Percentiles rank a stretch among this genome's conserved stretches.
Conservation (phyloP, 2,888 invertebrate genomes). For the Dicranocentrus wangi region DNA sequence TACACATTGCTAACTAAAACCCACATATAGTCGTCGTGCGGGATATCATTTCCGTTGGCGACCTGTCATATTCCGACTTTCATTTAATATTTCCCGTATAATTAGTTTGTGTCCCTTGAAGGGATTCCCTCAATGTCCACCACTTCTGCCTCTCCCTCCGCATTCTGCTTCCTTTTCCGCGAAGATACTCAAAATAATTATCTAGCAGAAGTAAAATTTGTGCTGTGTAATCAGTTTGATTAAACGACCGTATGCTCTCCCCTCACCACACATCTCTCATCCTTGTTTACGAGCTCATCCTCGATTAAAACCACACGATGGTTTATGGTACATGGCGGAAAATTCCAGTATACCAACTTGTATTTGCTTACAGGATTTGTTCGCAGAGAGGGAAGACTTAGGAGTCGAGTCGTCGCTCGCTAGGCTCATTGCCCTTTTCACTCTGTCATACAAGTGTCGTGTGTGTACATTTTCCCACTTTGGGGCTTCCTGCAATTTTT, state of each 20-base stretch:
- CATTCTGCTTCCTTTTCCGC: background rate
- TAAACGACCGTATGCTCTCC: constrained; percentile 40
- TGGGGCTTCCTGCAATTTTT: constrained; percentile 31
- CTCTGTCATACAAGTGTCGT: constrained; percentile 15
- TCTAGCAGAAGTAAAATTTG: constrained; percentile 35
- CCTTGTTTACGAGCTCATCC: constrained; percentile 57
- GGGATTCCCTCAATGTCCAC: constrained; percentile 26
- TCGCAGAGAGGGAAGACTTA: no score
- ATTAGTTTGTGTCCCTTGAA: constrained; percentile 23
- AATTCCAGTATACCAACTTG: background rate
- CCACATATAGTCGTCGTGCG: no score
- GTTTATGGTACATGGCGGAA: constrained; percentile 38
- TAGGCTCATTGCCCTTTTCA: background rate
- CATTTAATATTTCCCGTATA: background rate
- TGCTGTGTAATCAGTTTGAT: constrained; percentile 62
- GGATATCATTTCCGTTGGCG: background rate
- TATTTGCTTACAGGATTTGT: no score
- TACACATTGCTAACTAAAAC: no score
- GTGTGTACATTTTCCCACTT: constrained; percentile 4
- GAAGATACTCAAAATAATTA: constrained; percentile 13
- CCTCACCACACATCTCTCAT: constrained; percentile 34
- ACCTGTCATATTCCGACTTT: background rate
- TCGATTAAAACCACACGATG: constrained; percentile 56
- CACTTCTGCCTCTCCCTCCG: background rate
- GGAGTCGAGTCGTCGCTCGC: no score